Percentiles rank a stretch among this genome's conserved stretches.
Conservation (phyloP, 2,888 invertebrate species). For the Dioctria linearis region DNA sequence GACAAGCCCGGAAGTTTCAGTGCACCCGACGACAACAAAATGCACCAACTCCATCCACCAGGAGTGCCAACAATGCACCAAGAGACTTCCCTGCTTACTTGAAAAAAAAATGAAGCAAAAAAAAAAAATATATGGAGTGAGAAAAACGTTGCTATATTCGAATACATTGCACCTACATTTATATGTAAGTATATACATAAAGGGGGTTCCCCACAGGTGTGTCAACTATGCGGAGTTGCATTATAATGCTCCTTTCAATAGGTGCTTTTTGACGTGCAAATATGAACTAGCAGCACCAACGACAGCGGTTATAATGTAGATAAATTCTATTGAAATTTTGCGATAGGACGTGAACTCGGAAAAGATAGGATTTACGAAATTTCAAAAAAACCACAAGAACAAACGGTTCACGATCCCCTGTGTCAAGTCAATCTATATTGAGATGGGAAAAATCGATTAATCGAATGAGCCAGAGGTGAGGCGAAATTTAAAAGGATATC, state of each 20-base stretch:
- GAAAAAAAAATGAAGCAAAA: slow-evolving; percentile 12
- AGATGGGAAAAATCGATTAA: slow-evolving; percentile 38
- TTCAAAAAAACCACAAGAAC: too few species aligned
- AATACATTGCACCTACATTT: slow-evolving; percentile 15
- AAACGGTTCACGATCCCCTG: too few species aligned
- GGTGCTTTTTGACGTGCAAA: background rate
- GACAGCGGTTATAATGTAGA: background rate
- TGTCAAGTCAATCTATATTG: background rate
- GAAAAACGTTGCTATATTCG: background rate
- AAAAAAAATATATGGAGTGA: background rate
- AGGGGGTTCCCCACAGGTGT: slow-evolving; percentile 30
- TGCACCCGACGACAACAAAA: slow-evolving; percentile 16
- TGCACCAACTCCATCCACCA: slow-evolving; percentile 11
- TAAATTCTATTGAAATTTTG: slow-evolving; percentile 17
- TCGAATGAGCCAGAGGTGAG: slow-evolving; percentile 7
- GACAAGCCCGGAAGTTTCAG: slow-evolving; percentile 48
- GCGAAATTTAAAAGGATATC: slow-evolving; percentile 15
- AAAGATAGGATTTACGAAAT: background rate
- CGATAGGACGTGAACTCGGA: too few species aligned
- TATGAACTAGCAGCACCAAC: slow-evolving; percentile 18
- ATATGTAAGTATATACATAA: background rate
- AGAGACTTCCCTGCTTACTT: slow-evolving; percentile 13
- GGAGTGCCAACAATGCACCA: slow-evolving; percentile 18
- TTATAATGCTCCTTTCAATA: background rate
- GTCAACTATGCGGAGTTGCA: slow-evolving; percentile 16